Conservation (phyloP, 2,888 invertebrate species). For the Lutraria lutraria region DNA sequence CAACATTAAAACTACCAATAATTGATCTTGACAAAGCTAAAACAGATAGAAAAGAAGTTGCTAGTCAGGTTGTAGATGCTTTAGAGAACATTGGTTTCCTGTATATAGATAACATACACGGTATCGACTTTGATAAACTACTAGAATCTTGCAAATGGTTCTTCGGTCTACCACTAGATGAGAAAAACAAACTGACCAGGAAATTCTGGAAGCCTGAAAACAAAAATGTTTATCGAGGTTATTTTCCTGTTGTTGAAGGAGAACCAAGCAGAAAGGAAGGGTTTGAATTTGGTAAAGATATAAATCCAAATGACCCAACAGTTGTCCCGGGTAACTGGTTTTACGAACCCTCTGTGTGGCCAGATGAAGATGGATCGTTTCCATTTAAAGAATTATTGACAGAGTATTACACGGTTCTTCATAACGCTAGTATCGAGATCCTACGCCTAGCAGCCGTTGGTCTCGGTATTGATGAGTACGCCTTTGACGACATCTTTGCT, state of each 20-base stretch:
- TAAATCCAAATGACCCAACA: slow-evolving; percentile 67
- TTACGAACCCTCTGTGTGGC: slow-evolving; percentile 77
- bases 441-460: slow-evolving; percentile 74
- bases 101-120: slow-evolving; percentile 73
- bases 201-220: slow-evolving; percentile 71
- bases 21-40: slow-evolving; percentile 72
- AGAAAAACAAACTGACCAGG: slow-evolving; percentile 65
- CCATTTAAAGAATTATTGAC: slow-evolving; percentile 70
- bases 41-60: slow-evolving; percentile 63
- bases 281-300: slow-evolving; percentile 73
- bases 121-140: slow-evolving; percentile 71
- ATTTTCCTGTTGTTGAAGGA: slow-evolving; percentile 74
- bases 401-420: slow-evolving; percentile 63
- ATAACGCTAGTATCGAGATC: slow-evolving; percentile 71
- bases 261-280: slow-evolving; percentile 78
- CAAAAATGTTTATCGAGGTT: slow-evolving; percentile 75
- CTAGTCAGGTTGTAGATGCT: slow-evolving; percentile 70
- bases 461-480: slow-evolving; percentile 73
- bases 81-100: slow-evolving; percentile 77
- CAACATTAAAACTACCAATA: slow-evolving; percentile 66
- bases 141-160: slow-evolving; percentile 72
- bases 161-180: slow-evolving; percentile 68
- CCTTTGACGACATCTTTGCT: slow-evolving; percentile 74
- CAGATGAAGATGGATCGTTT: slow-evolving; percentile 68
- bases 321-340: slow-evolving; percentile 72